Evolutionary conservation across 2,113 vertebrate species (phyloP).

Genomic region (Eublepharis macularius): DNA sequence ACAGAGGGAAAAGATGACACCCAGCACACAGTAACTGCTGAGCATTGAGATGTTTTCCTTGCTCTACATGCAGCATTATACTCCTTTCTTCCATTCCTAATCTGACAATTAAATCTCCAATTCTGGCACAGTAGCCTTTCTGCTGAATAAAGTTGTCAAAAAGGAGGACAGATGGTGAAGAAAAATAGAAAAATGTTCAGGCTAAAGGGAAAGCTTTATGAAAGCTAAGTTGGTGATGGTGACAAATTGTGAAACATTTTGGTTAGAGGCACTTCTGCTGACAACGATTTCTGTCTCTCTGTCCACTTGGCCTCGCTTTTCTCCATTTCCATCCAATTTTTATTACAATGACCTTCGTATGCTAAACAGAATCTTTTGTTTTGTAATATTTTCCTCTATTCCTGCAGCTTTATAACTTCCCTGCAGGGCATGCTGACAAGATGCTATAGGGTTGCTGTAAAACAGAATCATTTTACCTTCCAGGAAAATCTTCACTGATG

Average conservation of each 20-base stretch:
- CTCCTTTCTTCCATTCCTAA: not conserved
- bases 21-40: not conserved
- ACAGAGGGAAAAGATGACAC: not conserved
- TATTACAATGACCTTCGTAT: not conserved
- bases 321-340: accelerated
- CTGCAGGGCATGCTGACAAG: not conserved
- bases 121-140: not conserved
- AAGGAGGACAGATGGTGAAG: constrained; percentile 18
- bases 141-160: constrained; percentile 12
- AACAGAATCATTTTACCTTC: not conserved
- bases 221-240: not conserved
- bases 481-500: not conserved
- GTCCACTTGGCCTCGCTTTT: not conserved
- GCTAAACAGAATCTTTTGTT: not conserved
- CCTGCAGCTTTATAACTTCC: not conserved
- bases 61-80: not conserved
- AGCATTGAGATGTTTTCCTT: not conserved
- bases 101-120: not conserved
- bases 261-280: not conserved
- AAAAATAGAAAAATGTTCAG: not conserved
- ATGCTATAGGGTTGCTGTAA: not conserved
- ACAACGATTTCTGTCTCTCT: not conserved
- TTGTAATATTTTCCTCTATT: not conserved
- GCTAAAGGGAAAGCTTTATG: not conserved
- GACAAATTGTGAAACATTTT: not conserved